These are phyloP conservation scores for Sminthurinus aureus DNA, from an alignment of 2,888 invertebrate genomes.

Conservation along the genomic window DNA sequence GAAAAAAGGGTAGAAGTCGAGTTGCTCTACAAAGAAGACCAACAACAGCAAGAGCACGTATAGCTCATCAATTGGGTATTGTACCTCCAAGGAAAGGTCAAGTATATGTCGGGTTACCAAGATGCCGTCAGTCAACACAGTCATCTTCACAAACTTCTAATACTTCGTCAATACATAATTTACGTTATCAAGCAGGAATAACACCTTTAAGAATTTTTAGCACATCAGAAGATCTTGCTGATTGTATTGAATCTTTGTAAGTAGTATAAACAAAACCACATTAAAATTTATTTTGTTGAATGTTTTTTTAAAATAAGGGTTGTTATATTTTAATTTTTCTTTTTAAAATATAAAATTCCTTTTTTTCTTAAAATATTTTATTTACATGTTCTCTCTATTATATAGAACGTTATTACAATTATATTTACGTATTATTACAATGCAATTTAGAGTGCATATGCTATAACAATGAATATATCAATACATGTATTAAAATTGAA, in stretches of 20 bases:
- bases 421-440: no score
- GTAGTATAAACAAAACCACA: constrained; percentile 8
- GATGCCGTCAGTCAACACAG: constrained; percentile 40
- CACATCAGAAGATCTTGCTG: constrained; percentile 73
- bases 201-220: constrained; percentile 74
- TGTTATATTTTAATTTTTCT: not conserved
- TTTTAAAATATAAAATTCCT: no score
- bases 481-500: no score
- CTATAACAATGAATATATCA: no score
- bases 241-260: constrained; percentile 66
- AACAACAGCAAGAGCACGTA: constrained; percentile 65
- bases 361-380: constrained; percentile 5
- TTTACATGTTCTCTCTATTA: not conserved
- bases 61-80: constrained; percentile 67
- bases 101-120: constrained; percentile 56
- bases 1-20: constrained; percentile 45
- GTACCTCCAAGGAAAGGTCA: constrained; percentile 62
- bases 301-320: not conserved
- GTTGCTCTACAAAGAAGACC: constrained; percentile 52
- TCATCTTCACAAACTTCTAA: constrained; percentile 35
- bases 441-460: no score
- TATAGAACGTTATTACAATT: no score
- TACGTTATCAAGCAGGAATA: constrained; percentile 63
- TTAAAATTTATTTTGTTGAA: no score
- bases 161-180: constrained; percentile 44